A percentile compares a stretch with the other conserved stretches of the same genome.
These are phyloP conservation scores for Azemiops feae DNA, from an alignment of 2,113 vertebrate genomes.

Conservation along the genomic window DNA sequence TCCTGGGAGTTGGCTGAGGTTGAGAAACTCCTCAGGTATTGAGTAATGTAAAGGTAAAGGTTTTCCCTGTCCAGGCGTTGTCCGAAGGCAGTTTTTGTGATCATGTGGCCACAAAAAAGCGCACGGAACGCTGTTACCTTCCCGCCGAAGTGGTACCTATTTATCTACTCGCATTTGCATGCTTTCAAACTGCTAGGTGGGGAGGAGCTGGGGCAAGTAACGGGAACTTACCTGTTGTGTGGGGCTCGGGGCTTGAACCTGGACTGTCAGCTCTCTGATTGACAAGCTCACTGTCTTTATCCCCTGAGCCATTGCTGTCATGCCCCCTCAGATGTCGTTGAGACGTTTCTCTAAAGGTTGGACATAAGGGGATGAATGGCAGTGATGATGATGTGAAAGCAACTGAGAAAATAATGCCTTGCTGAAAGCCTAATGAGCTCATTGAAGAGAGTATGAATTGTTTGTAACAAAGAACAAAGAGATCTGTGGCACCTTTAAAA, in stretches of 20 bases:
- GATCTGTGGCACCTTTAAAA: background rate
- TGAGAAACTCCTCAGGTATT: background rate
- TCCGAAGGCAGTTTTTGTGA: background rate
- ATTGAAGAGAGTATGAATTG: background rate
- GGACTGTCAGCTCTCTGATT: background rate
- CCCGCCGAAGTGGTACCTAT: background rate
- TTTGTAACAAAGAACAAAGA: background rate
- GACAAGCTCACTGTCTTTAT: too few species aligned
- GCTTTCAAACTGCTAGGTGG: background rate
- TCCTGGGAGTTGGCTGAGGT: background rate
- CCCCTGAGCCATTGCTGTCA: background rate
- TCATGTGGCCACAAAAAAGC: background rate
- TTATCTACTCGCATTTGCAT: background rate
- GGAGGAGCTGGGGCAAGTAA: background rate
- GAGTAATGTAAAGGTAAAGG: background rate
- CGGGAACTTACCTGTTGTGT: background rate
- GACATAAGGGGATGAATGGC: background rate
- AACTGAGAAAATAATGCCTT: background rate
- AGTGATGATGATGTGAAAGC: background rate
- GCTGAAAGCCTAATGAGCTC: background rate
- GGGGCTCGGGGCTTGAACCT: background rate
- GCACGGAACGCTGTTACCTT: background rate
- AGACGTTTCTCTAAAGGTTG: background rate
- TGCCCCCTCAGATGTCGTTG: background rate
- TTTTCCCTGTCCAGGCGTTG: background rate